Conservation (phyloP, 2,888 invertebrate species). For the Lysandra bellargus region DNA sequence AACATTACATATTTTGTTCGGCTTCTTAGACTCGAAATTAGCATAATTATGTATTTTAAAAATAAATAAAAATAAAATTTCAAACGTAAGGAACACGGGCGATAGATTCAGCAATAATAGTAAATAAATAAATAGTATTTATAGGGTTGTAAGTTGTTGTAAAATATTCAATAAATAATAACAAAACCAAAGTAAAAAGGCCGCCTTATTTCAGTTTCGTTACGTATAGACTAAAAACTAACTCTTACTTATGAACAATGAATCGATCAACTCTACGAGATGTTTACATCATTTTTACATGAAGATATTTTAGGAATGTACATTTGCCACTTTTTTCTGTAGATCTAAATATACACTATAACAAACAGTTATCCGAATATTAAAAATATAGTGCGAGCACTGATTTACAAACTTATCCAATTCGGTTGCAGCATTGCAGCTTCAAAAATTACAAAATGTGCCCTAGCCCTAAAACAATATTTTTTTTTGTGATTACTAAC, state of each 20-base stretch:
- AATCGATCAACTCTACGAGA: constrained; percentile 39
- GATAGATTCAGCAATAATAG: constrained; percentile 26
- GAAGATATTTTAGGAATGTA: constrained; percentile 55
- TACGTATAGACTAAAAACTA: constrained; percentile 34
- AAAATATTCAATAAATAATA: constrained; percentile 33
- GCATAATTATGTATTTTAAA: constrained; percentile 39
- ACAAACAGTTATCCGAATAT: constrained; percentile 30
- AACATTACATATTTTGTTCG: constrained; percentile 59
- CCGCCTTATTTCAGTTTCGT: constrained; percentile 36
- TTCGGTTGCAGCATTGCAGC: neutral
- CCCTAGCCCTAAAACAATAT: neutral
- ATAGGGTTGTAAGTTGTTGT: constrained; percentile 23
- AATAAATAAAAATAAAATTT: constrained; percentile 18
- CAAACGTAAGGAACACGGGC: constrained; percentile 34
- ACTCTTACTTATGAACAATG: constrained; percentile 36
- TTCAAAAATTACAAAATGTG: neutral
- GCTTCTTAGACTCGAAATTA: constrained; percentile 49
- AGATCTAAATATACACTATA: constrained; percentile 29
- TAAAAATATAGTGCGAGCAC: neutral
- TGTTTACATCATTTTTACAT: constrained; percentile 44
- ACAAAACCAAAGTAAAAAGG: constrained; percentile 29
- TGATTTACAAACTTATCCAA: constrained; percentile 16
- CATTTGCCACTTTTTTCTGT: constrained; percentile 45
- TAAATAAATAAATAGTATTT: constrained; percentile 28
- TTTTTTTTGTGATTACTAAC: no score